Evolutionary conservation across 2,797 vertebrate genomes (phyloP), one percentile per base, ranked within the genome.

Genomic region (Alcedo quadribrachys): DNA sequence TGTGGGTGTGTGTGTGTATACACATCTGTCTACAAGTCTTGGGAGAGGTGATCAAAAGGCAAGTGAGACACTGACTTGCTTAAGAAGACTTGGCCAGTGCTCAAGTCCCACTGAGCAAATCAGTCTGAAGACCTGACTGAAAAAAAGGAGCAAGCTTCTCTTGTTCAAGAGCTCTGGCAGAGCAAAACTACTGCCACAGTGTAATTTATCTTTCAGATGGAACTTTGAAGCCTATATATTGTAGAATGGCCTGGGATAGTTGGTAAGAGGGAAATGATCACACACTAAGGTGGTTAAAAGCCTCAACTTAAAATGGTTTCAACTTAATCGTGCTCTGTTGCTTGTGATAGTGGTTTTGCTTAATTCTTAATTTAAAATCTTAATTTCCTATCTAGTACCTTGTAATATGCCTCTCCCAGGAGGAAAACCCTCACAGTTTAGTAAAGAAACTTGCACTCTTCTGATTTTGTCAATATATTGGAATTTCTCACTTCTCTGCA

Each of bases 301-400:
- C 32, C 15, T 66, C 48, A 48, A 30, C 16, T 69, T 69, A 0
- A 0, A 0, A 0, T 33, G 8, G 3, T 51, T 51, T 3, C 53
- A 30, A 77, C 16, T 89, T 48, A 78, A 45, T 55, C 5, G 12
- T 57, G 6, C n/a, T 84, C 35, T 77, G 32, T 55, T 78, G 14
- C 19, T 73, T 58, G 15, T 62, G 6, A 0, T 27, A 20, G 33
- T 22, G 22, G 1, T 40, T 92, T 92, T 88, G 46, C 43, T 66
- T 48, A 73, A 55, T 69, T 88, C 20, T 32, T n/a, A 22, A n/a
- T 13, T 65, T 35, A n/a, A 61, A 53, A 62, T 16, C 22, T 73
- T 78, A 12, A 13, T 79, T 89, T 78, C 13, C 12, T 73, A 2
- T 86, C 14, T 51, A 42, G 10, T 51, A 28, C 17, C 27, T 79